phyloP scores from a whole-genome alignment of 2,888 invertebrate species.

The Stegophylla sp. region DNA sequence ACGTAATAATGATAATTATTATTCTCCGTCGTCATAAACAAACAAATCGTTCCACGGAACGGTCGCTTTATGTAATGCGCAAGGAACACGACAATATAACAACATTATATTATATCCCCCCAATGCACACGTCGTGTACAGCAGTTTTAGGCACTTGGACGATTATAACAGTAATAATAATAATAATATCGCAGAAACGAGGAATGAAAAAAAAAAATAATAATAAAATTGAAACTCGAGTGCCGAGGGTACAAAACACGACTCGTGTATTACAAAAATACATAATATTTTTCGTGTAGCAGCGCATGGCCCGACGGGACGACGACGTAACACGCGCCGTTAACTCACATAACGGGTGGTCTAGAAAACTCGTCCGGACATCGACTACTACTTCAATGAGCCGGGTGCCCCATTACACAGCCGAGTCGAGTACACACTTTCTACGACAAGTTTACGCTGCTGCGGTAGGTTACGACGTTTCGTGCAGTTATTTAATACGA shows the following conservation, averaged over 20 bases:
- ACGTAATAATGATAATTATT: not conserved
- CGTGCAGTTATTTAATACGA: too few relatives aligned
- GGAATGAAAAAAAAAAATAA: too few relatives aligned
- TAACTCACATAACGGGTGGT: not conserved
- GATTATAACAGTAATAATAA: too few relatives aligned
- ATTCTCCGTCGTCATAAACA: conserved; percentile 10
- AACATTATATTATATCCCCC: too few relatives aligned
- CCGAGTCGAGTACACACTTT: conserved; percentile 5
- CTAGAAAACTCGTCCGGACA: conserved; percentile 25
- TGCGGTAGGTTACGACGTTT: not conserved
- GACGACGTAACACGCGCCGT: not conserved
- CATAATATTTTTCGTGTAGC: not conserved
- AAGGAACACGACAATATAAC: too few relatives aligned
- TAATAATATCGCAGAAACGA: too few relatives aligned
- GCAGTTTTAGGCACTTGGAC: too few relatives aligned
- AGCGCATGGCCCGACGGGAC: not conserved
- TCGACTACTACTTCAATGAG: not conserved
- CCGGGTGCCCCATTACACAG: too few relatives aligned
- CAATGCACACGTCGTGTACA: too few relatives aligned
- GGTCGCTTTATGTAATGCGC: conserved; percentile 1
- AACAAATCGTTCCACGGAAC: conserved; percentile 36
- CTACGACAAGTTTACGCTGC: not conserved
- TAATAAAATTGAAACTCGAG: too few relatives aligned
- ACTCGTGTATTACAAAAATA: not conserved
- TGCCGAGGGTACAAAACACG: not conserved